Conservation (phyloP, 2,888 invertebrate genomes). For the Escarpia spicata region DNA sequence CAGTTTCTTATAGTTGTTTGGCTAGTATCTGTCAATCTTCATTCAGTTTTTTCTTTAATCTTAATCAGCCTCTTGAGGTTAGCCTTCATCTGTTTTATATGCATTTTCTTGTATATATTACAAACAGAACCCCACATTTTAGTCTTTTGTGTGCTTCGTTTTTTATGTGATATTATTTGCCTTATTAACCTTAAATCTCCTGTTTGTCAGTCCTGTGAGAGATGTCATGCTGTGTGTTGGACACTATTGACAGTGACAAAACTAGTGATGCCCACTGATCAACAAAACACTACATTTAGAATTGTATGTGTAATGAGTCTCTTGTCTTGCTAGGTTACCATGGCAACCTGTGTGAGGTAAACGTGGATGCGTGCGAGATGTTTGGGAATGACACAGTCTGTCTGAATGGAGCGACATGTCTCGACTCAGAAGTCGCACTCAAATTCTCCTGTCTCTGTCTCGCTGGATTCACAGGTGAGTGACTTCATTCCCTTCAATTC, state of each 20-base stretch:
- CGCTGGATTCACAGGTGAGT: not conserved
- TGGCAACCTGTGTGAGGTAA: not conserved
- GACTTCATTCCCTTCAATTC: not conserved
- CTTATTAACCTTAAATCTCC: no score
- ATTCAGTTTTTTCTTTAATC: no score
- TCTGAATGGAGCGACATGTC: not conserved
- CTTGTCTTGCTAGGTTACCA: not conserved
- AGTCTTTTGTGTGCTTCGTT: not conserved
- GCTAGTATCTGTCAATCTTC: no score
- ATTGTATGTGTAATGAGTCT: not conserved
- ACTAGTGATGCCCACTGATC: not conserved
- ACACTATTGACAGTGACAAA: not conserved
- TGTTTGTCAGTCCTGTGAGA: no score
- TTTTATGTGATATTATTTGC: no score
- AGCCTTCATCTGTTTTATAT: no score
- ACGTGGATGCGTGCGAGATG: not conserved
- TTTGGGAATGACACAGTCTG: not conserved
- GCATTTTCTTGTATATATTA: not conserved
- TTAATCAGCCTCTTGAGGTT: no score
- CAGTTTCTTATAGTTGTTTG: no score
- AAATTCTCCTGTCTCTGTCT: not conserved
- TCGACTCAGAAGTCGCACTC: not conserved
- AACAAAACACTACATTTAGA: not conserved
- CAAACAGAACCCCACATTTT: not conserved
- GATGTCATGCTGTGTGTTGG: no score